Evolutionary conservation across 2,888 invertebrate genomes (phyloP), one percentile per base, ranked within the genome.

Genomic region (Tribolium freemani): DNA sequence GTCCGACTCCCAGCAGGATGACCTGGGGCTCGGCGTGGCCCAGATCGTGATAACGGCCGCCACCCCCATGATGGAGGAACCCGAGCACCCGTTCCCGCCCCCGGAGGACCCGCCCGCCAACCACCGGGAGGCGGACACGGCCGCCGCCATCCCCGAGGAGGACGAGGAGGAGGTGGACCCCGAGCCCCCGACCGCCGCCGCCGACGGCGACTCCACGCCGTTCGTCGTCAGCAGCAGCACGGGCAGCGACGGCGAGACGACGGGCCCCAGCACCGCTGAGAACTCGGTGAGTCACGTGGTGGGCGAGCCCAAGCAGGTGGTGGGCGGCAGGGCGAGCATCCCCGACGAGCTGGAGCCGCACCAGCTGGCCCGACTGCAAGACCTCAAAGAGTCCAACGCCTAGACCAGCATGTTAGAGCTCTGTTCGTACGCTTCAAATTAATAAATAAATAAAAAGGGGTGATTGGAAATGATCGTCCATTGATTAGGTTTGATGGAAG

Each of bases 41-140:
- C 94, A 95, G 86, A 96, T 97, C 80, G 95, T 96, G 71, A 96
- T 97, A 86, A 97, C 96, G 54, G 96, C 96, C 66, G 96, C 97
- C 76, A 97, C 97, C 50, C 97, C 97, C 51, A 95, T 95, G 94
- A 88, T 92, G 81, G 96, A 97, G 87, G 95, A 95, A 83, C 90
- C 94, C 46, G 95, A 94, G 78, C 92, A 91, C 83, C 90, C 92
- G 38, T 94, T 94, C 87, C 94, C 94, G 9, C 92, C 93, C 2
- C 83, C 88, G 5, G 89, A 88, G 74, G 83, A 84, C 44, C 85
- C 86, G 16, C 75, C 83, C 2, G 77, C 77, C 31, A 79, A 82
- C 46, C 83, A 84, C 56, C 78, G 81, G 11, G 45, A 68, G n/a
- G 44, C 16, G 16, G 45, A 68, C 6, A 44, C 16, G 11, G 30